These are phyloP conservation scores for Bombus turneri DNA, from an alignment of 1,140 invertebrate genomes.

Conservation along the genomic window DNA sequence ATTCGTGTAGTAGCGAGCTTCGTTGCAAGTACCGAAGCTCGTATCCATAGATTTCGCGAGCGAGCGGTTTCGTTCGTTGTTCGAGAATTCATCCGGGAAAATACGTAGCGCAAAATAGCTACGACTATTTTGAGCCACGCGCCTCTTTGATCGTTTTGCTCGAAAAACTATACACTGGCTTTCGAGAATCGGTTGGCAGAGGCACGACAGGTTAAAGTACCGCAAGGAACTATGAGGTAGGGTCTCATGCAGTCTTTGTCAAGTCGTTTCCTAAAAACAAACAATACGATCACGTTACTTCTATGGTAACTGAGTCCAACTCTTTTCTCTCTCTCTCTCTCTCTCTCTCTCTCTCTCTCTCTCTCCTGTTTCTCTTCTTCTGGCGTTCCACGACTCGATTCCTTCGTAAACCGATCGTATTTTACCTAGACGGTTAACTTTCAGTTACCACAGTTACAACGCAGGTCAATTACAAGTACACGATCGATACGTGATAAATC, in stretches of 20 bases:
- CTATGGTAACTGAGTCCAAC: not conserved
- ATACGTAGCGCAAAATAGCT: not conserved
- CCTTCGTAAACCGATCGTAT: not conserved
- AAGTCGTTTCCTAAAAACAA: not conserved
- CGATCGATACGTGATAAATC: not conserved
- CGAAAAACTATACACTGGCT: not conserved
- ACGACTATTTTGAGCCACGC: not conserved
- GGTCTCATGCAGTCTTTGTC: not conserved
- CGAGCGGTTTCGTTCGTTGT: no score
- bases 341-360: no score
- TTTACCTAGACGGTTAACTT: not conserved
- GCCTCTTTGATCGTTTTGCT: not conserved
- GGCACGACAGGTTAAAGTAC: not conserved
- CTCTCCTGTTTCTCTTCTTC: not conserved
- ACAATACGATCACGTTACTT: not conserved
- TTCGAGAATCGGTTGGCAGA: not conserved
- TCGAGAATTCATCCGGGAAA: not conserved
- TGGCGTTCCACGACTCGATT: not conserved
- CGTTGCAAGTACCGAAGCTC: not conserved
- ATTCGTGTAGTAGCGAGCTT: not conserved
- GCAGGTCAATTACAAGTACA: not conserved
- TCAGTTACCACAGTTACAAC: not conserved
- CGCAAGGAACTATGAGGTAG: not conserved
- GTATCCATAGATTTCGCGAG: not conserved
- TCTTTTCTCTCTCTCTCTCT: no score